phyloP scores from a whole-genome alignment of 1,140 invertebrate species.

The Pygmarrhopalites habei region DNA sequence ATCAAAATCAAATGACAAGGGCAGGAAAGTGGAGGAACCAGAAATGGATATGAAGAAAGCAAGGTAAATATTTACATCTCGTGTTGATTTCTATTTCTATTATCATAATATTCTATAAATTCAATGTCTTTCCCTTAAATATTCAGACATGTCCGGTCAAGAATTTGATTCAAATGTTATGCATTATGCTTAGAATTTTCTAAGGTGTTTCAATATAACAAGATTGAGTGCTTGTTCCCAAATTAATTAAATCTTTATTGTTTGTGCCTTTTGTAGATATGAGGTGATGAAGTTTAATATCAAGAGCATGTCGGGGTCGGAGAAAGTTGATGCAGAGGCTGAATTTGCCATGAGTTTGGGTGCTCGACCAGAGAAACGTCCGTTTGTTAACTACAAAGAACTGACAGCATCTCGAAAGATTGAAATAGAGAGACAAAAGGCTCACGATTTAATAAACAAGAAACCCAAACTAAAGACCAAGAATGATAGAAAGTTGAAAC shows the following conservation, averaged over 20 bases:
- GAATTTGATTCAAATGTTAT: not conserved
- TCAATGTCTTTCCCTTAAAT: too few species aligned
- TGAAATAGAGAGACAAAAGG: slow-evolving; percentile 15
- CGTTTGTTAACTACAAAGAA: slow-evolving; percentile 38
- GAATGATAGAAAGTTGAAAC: not conserved
- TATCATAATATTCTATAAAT: not conserved
- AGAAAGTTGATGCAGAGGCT: slow-evolving; percentile 39
- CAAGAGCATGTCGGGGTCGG: slow-evolving; percentile 35
- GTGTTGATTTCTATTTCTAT: not conserved
- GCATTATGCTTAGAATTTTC: not conserved
- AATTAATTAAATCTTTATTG: not conserved
- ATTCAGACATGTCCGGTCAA: not conserved
- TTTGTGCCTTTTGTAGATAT: slow-evolving; percentile 12
- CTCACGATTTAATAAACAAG: not conserved
- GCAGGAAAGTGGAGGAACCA: slow-evolving; percentile 1
- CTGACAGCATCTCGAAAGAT: slow-evolving; percentile 19
- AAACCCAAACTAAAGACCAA: slow-evolving; percentile 5
- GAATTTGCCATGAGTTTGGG: slow-evolving; percentile 41
- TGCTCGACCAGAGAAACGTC: slow-evolving; percentile 34
- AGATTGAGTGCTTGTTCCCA: too few species aligned
- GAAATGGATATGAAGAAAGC: slow-evolving; percentile 27
- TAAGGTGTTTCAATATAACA: slow-evolving; percentile 1
- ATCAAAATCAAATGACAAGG: not conserved
- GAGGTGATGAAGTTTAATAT: slow-evolving; percentile 42
- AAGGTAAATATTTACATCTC: not conserved